Percentiles rank a stretch among this genome's conserved stretches.
phyloP scores from a whole-genome alignment of 2,888 invertebrate genomes.

The Mongoloraphidia duomilia region DNA sequence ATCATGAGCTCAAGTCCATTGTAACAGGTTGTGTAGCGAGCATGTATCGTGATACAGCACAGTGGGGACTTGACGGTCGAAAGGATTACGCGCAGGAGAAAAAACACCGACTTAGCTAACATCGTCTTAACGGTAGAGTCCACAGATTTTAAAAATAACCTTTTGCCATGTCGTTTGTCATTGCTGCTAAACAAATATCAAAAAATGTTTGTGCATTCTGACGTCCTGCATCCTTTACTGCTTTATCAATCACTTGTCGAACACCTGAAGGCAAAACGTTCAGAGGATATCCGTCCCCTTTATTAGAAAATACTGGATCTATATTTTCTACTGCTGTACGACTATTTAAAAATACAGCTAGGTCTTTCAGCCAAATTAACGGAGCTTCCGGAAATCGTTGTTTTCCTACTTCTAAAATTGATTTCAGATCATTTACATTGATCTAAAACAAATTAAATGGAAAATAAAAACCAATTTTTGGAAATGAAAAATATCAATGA shows the following conservation, averaged over 20 bases:
- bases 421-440: conserved; percentile 39
- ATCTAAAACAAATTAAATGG: conserved; percentile 34
- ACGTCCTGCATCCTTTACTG: conserved; percentile 44
- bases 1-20: no score
- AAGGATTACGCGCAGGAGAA: no score
- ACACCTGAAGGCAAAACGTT: conserved; percentile 29
- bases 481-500: neutral
- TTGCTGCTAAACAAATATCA: conserved; percentile 50
- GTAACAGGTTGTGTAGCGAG: no score
- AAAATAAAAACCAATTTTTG: neutral
- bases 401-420: conserved; percentile 40
- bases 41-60: no score
- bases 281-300: conserved; percentile 41
- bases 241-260: conserved; percentile 29
- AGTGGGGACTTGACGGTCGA: no score
- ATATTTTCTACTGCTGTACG: conserved; percentile 46
- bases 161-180: conserved; percentile 60
- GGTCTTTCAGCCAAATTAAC: conserved; percentile 53
- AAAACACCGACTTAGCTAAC: no score
- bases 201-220: conserved; percentile 52
- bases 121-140: no score
- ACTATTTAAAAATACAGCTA: conserved; percentile 47
- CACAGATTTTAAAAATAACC: conserved; percentile 25
- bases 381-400: conserved; percentile 55
- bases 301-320: conserved; percentile 43